Conservation (phyloP, 2,113 vertebrate species). For the Morone chrysops region DNA sequence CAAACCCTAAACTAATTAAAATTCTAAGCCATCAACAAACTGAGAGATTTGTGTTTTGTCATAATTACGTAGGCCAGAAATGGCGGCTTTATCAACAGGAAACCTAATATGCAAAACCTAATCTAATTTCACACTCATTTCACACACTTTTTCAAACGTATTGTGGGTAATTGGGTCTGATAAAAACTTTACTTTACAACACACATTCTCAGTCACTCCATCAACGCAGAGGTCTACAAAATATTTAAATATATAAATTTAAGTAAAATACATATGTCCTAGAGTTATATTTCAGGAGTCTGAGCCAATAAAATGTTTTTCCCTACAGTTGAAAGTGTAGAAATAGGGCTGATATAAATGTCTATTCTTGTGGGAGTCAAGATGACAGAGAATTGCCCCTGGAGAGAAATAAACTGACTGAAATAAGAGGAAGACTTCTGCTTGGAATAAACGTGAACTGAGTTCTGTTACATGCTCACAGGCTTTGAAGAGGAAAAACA, state of each 20-base stretch:
- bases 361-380: constrained; percentile 10
- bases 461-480: constrained; percentile 14
- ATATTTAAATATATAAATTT: neutral
- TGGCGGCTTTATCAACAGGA: neutral
- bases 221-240: neutral
- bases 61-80: neutral
- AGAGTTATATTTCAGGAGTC: neutral
- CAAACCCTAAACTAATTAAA: constrained; percentile 1
- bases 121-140: neutral
- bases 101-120: neutral
- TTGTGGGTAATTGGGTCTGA: neutral
- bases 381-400: neutral
- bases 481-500: constrained; percentile 27
- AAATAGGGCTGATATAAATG: neutral
- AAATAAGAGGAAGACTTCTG: constrained; percentile 25
- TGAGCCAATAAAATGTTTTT: neutral
- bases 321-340: neutral
- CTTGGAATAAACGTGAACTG: constrained; percentile 19
- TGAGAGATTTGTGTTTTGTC: neutral
- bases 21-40: constrained; percentile 5
- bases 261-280: neutral
- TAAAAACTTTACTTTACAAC: neutral
- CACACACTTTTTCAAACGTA: neutral
- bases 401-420: constrained; percentile 5
- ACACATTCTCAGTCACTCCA: too few relatives aligned